A percentile compares a stretch with the other conserved stretches of the same genome.
Conservation (phyloP, 2,113 vertebrate species). For the Morone saxatilis region DNA sequence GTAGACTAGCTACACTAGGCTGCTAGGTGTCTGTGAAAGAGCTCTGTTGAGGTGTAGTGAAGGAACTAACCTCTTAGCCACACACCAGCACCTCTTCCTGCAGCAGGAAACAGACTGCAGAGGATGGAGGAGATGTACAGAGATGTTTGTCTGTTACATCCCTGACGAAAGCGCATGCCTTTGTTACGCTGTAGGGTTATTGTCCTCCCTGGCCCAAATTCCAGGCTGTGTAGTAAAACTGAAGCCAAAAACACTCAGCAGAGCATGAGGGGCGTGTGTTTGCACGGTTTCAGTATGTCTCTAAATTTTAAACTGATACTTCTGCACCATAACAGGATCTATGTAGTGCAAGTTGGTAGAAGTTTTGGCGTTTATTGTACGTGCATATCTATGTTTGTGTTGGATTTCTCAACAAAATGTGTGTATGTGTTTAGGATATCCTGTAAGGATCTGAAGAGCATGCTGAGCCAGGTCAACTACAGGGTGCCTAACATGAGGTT, state of each 20-base stretch:
- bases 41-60: slow-evolving; percentile 54
- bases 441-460: slow-evolving; percentile 97
- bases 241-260: slow-evolving; percentile 27
- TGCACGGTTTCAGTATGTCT: slow-evolving; percentile 9
- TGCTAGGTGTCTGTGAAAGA: slow-evolving; percentile 36
- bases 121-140: slow-evolving; percentile 72
- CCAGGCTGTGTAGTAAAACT: slow-evolving; percentile 45
- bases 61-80: slow-evolving; percentile 71
- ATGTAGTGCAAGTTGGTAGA: not conserved
- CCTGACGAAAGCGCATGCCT: slow-evolving; percentile 42
- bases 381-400: slow-evolving; percentile 52
- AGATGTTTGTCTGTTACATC: slow-evolving; percentile 75
- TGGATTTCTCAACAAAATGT: slow-evolving; percentile 35
- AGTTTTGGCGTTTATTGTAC: slow-evolving; percentile 5
- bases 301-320: slow-evolving; percentile 1
- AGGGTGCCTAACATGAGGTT: slow-evolving; percentile 98
- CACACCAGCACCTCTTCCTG: slow-evolving; percentile 76
- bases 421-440: slow-evolving; percentile 90
- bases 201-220: slow-evolving; percentile 52
- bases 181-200: slow-evolving; percentile 47
- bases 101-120: slow-evolving; percentile 79
- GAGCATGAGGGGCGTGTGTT: not conserved
- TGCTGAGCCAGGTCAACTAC: slow-evolving; percentile 99
- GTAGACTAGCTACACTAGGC: not conserved
- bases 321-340: not conserved